Conservation (phyloP, 2,113 vertebrate species). For the Oncorhynchus masou region DNA sequence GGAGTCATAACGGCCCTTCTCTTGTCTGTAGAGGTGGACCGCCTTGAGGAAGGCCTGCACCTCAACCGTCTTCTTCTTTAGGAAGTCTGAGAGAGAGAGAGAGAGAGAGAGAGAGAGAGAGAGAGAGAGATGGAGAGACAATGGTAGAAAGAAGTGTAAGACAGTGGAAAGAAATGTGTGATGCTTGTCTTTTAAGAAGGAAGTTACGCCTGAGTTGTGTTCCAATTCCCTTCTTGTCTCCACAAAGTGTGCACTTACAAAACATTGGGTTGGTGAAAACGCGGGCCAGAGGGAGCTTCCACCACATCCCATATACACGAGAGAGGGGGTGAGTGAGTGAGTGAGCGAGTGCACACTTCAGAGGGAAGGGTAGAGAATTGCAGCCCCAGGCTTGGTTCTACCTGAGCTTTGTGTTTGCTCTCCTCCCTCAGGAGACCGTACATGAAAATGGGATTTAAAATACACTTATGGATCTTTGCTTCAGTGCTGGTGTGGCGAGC, state of each 20-base stretch:
- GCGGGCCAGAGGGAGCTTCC: background rate
- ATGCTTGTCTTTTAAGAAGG: too few relatives aligned
- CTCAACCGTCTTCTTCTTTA: conserved; percentile 82
- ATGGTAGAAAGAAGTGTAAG: background rate
- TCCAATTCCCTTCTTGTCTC: too few relatives aligned
- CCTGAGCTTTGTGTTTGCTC: background rate
- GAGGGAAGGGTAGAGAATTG: too few relatives aligned
- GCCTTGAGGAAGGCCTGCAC: conserved; percentile 85
- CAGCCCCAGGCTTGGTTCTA: background rate
- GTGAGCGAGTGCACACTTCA: background rate
- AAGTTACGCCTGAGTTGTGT: too few relatives aligned
- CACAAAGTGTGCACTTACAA: too few relatives aligned
- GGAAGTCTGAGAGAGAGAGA: conserved; percentile 74
- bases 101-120: background rate
- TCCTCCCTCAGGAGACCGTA: background rate
- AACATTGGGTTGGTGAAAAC: background rate
- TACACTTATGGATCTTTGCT: background rate
- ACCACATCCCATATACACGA: background rate
- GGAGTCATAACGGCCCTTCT: conserved; percentile 78
- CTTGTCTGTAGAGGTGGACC: conserved; percentile 85
- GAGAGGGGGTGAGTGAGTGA: background rate
- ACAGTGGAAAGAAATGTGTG: background rate
- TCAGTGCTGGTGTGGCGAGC: background rate
- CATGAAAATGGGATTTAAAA: background rate
- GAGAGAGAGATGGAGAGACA: background rate